phyloP scores from a whole-genome alignment of 2,888 invertebrate genomes.

The Rhamphomyia laevipes region DNA sequence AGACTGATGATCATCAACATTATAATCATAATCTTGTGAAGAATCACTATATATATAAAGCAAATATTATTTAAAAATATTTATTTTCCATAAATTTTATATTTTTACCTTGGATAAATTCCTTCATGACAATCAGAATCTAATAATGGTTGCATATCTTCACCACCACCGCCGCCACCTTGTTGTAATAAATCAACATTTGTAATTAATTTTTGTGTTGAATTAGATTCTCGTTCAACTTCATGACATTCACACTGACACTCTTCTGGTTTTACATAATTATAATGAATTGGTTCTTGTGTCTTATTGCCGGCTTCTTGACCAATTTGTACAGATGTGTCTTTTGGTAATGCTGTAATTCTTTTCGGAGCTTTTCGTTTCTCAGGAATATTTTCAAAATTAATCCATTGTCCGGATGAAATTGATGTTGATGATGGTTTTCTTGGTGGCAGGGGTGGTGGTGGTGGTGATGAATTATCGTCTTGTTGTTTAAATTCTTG shows the following conservation, averaged over 20 bases:
- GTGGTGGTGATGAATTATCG: constrained; percentile 37
- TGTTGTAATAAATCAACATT: constrained; percentile 31
- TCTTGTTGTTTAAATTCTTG: background rate
- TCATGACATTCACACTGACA: constrained; percentile 82
- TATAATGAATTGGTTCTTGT: constrained; percentile 44
- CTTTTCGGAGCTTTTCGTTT: constrained; percentile 68
- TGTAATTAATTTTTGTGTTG: constrained; percentile 24
- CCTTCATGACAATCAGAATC: constrained; percentile 34
- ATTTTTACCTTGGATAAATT: constrained; percentile 29
- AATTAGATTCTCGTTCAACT: constrained; percentile 31
- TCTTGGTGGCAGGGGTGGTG: constrained; percentile 33
- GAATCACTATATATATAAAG: constrained; percentile 36
- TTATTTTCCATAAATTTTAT: background rate
- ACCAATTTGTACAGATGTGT: constrained; percentile 19
- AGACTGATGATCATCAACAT: constrained; percentile 26
- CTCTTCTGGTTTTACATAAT: constrained; percentile 77
- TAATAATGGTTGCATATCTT: constrained; percentile 42
- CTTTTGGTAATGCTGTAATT: constrained; percentile 65
- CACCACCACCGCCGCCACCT: constrained; percentile 37
- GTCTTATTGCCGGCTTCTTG: constrained; percentile 21
- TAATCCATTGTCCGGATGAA: constrained; percentile 58
- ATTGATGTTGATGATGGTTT: constrained; percentile 22
- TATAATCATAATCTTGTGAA: constrained; percentile 45
- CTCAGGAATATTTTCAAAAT: constrained; percentile 78
- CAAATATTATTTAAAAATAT: background rate